phyloP scores from a whole-genome alignment of 2,113 vertebrate genomes.

The Lichenostomus cassidix region DNA sequence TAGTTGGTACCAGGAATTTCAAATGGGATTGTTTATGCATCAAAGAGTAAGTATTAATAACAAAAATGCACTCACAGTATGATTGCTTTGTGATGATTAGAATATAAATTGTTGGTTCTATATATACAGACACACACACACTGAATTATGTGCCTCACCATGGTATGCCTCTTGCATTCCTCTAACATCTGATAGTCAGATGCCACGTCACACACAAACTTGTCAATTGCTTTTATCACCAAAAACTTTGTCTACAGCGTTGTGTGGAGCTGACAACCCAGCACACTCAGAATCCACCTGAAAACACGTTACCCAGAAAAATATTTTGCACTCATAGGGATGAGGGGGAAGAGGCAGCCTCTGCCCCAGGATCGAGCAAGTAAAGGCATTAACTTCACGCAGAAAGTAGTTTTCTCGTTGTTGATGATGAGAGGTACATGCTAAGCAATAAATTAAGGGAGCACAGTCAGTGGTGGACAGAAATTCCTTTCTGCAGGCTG shows the following conservation, averaged over 20 bases:
- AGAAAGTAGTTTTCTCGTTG: slow-evolving; percentile 10
- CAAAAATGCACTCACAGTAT: slow-evolving; percentile 68
- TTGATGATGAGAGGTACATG: slow-evolving; percentile 26
- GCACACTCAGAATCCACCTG: not conserved
- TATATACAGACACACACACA: slow-evolving; percentile 52
- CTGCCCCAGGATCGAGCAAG: not conserved
- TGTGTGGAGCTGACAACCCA: not conserved
- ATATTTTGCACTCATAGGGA: not conserved
- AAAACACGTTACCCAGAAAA: not conserved
- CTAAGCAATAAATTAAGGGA: slow-evolving; percentile 53
- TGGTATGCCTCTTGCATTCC: slow-evolving; percentile 49
- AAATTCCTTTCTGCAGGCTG: slow-evolving; percentile 53
- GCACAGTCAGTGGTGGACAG: slow-evolving; percentile 23
- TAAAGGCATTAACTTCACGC: not conserved
- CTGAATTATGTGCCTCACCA: not conserved
- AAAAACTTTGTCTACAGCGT: not conserved
- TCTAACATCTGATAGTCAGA: slow-evolving; percentile 66
- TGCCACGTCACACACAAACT: slow-evolving; percentile 35
- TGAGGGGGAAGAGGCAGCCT: not conserved
- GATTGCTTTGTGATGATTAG: slow-evolving; percentile 74
- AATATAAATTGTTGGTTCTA: slow-evolving; percentile 74
- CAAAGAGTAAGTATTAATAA: slow-evolving; percentile 72
- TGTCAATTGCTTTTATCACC: slow-evolving; percentile 28
- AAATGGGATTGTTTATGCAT: slow-evolving; percentile 79
- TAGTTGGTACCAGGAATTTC: slow-evolving; percentile 65